Evolutionary conservation across 64 coral and sea anemone genomes (phyloP).

Genomic region (Actinia equina): DNA sequence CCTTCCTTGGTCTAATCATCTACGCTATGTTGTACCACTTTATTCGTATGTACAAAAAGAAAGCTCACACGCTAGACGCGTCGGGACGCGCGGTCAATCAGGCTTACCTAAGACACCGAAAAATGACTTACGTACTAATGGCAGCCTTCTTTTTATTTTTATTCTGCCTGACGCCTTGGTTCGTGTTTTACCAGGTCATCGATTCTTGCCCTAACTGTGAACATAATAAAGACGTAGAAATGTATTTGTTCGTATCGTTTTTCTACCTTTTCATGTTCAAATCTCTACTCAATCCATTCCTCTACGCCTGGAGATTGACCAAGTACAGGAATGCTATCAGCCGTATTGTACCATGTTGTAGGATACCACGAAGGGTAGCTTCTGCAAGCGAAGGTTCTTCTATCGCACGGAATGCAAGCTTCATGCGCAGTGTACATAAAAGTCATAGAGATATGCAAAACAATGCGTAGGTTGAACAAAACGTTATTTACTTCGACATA

Average conservation of each 20-base stretch:
- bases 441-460: too few relatives aligned
- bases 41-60: slow-evolving; percentile 35
- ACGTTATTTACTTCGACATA: neutral
- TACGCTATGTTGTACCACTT: slow-evolving; percentile 42
- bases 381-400: neutral
- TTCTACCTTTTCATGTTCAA: slow-evolving; percentile 77
- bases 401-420: neutral
- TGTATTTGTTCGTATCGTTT: slow-evolving; percentile 71
- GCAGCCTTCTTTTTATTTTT: slow-evolving; percentile 59
- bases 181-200: slow-evolving; percentile 77
- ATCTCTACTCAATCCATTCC: slow-evolving; percentile 61
- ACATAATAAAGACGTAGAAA: slow-evolving; percentile 54
- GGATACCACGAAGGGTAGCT: neutral
- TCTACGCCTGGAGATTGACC: slow-evolving; percentile 78
- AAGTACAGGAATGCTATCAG: slow-evolving; percentile 45
- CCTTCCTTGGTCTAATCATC: slow-evolving; percentile 50
- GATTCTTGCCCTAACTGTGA: slow-evolving; percentile 67
- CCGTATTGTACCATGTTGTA: slow-evolving; percentile 1
- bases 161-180: slow-evolving; percentile 67
- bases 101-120: slow-evolving; percentile 55
- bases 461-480: neutral
- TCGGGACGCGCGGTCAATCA: slow-evolving; percentile 51
- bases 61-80: slow-evolving; percentile 28
- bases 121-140: slow-evolving; percentile 54
- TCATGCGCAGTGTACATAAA: neutral